These are phyloP conservation scores for Aselliscus stoliczkanus DNA, from an alignment of 2,797 vertebrate species.

Conservation along the genomic window DNA sequence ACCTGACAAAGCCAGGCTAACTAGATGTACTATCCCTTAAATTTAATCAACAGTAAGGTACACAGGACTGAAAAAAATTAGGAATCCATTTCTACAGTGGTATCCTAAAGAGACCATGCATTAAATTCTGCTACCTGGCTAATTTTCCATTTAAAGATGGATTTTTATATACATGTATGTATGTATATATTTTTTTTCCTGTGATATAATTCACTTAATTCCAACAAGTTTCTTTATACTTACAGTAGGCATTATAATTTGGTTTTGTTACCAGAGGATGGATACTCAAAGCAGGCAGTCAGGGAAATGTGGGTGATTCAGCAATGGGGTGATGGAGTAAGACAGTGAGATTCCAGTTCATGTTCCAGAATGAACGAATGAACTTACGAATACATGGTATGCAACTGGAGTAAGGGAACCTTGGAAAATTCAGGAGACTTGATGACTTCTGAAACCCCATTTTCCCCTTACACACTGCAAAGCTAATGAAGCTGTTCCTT, in stretches of 20 bases:
- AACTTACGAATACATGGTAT: neutral
- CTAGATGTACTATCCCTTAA: neutral
- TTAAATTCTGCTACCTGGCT: neutral
- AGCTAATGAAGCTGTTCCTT: no score
- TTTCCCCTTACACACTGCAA: neutral
- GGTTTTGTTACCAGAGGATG: neutral
- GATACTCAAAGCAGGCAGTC: neutral
- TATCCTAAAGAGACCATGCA: neutral
- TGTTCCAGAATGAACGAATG: neutral
- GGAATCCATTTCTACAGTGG: neutral
- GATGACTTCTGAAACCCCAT: neutral
- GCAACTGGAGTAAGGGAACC: neutral
- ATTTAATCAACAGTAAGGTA: neutral
- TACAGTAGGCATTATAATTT: neutral
- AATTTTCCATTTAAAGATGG: neutral
- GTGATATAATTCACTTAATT: neutral
- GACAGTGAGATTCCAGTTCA: neutral
- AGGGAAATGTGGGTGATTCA: neutral
- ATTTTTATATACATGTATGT: no score
- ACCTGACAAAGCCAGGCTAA: neutral
- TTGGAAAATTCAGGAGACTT: neutral
- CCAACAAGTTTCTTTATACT: neutral
- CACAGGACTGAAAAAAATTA: neutral
- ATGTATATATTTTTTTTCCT: neutral
- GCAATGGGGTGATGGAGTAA: neutral